Percentiles rank a stretch among this genome's conserved stretches.
These are phyloP conservation scores for Pygocentrus nattereri DNA, from an alignment of 2,797 vertebrate genomes.

Conservation along the genomic window DNA sequence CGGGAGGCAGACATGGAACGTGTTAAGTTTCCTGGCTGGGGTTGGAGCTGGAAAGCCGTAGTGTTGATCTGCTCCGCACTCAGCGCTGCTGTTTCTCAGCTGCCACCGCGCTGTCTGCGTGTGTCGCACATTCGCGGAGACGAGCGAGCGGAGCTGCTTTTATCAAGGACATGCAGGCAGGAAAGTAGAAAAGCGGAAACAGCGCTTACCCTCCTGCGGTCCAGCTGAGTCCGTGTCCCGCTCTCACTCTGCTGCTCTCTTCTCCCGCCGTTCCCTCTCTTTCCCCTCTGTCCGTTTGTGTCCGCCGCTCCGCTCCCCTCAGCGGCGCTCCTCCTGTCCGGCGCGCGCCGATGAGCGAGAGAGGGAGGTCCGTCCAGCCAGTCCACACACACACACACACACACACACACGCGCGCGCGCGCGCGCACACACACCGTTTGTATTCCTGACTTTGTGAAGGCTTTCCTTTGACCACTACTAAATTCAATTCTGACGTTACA, in stretches of 20 bases:
- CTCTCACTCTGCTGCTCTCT: neutral
- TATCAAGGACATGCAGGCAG: conserved; percentile 20
- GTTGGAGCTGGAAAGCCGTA: neutral
- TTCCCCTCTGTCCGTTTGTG: conserved; percentile 66
- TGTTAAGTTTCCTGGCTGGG: neutral
- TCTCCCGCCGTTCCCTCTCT: conserved; percentile 40
- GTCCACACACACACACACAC: conserved; percentile 16
- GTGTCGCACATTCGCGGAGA: conserved; percentile 56
- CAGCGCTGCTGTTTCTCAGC: conserved; percentile 3
- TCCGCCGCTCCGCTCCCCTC: conserved; percentile 69
- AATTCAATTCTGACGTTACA: neutral
- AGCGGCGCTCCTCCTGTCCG: conserved; percentile 70
- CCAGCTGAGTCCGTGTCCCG: conserved; percentile 22
- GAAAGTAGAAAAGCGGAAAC: neutral
- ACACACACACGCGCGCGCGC: conserved; percentile 3
- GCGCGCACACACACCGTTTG: neutral
- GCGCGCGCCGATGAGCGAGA: conserved; percentile 67
- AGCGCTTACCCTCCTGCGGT: conserved; percentile 48
- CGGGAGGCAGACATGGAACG: neutral
- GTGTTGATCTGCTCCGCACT: neutral
- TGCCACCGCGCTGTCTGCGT: conserved; percentile 7
- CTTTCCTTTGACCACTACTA: neutral
- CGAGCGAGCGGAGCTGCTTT: conserved; percentile 6
- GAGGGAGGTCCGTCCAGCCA: conserved; percentile 73
- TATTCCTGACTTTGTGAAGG: neutral